Evolutionary conservation across 2,797 vertebrate genomes (phyloP).

Genomic region (Amphiprion clarkii): DNA sequence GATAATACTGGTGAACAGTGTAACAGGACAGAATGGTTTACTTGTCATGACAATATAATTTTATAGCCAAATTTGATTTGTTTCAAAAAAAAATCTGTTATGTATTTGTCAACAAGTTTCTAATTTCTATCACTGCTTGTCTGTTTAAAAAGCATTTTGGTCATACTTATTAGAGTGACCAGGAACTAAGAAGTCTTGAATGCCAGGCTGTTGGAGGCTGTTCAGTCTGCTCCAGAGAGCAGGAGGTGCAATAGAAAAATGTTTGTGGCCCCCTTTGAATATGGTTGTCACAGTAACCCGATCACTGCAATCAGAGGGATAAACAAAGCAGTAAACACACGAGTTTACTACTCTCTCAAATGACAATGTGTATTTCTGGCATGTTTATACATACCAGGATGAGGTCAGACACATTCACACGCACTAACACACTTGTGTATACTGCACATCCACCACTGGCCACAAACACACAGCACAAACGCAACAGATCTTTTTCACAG

Average conservation of each 20-base stretch:
- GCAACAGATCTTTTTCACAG: neutral
- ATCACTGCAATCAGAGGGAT: conserved; percentile 45
- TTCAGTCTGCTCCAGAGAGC: neutral
- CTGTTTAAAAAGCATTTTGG: neutral
- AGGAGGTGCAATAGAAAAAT: neutral
- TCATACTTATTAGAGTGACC: neutral
- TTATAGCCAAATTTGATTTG: neutral
- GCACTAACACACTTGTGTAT: conserved; percentile 22
- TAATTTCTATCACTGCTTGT: neutral
- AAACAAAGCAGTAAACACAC: conserved; percentile 67
- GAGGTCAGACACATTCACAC: conserved; percentile 48
- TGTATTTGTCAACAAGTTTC: neutral
- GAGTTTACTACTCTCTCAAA: conserved; percentile 48
- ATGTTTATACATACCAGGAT: conserved; percentile 53
- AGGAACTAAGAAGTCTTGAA: neutral
- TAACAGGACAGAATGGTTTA: too few relatives aligned
- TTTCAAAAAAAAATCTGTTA: neutral
- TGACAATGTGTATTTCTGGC: conserved; percentile 43
- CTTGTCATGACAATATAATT: too few relatives aligned
- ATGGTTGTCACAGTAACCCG: conserved; percentile 18
- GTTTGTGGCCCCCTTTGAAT: neutral
- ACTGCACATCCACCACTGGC: conserved; percentile 6
- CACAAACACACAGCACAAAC: conserved; percentile 18
- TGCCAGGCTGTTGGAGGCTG: neutral
- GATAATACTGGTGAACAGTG: neutral